Conservation (phyloP, 2,888 invertebrate species). For the Cloeon dipterum region DNA sequence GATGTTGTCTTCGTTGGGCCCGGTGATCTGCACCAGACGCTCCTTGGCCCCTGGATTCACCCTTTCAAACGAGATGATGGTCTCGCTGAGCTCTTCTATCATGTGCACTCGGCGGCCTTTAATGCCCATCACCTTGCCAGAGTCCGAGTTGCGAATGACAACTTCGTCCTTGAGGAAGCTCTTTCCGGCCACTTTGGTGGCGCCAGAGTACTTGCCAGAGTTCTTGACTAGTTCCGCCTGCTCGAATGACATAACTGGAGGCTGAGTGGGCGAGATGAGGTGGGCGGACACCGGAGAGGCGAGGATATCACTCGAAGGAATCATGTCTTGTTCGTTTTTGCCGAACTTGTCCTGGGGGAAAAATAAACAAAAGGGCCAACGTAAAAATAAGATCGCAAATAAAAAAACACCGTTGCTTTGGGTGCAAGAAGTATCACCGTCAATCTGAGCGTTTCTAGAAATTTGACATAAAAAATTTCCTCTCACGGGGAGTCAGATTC, state of each 20-base stretch:
- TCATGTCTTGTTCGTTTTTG: no score
- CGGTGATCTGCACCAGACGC: conserved; percentile 85
- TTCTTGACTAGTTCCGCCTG: conserved; percentile 72
- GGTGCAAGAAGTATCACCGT: no score
- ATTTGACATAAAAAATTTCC: no score
- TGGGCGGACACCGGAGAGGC: no score
- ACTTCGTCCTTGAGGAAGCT: conserved; percentile 90
- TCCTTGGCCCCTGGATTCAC: conserved; percentile 89
- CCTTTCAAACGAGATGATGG: conserved; percentile 97
- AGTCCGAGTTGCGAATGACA: conserved; percentile 83
- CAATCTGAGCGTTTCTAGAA: no score
- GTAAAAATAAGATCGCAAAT: no score
- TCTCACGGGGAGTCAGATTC: no score
- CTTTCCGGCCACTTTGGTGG: conserved; percentile 76
- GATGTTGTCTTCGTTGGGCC: conserved; percentile 80
- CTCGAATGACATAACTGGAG: no score
- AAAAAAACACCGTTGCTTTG: no score
- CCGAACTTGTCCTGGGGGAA: neutral
- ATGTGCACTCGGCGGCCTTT: conserved; percentile 94
- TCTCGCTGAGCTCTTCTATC: conserved; percentile 96
- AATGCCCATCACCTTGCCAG: conserved; percentile 98
- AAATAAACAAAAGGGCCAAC: neutral
- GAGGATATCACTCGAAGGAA: no score
- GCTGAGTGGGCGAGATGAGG: no score
- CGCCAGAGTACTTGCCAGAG: conserved; percentile 71